A percentile compares a stretch with the other conserved stretches of the same genome.
Evolutionary conservation across 2,113 vertebrate species (phyloP).

Genomic region (Myotis brandtii): DNA sequence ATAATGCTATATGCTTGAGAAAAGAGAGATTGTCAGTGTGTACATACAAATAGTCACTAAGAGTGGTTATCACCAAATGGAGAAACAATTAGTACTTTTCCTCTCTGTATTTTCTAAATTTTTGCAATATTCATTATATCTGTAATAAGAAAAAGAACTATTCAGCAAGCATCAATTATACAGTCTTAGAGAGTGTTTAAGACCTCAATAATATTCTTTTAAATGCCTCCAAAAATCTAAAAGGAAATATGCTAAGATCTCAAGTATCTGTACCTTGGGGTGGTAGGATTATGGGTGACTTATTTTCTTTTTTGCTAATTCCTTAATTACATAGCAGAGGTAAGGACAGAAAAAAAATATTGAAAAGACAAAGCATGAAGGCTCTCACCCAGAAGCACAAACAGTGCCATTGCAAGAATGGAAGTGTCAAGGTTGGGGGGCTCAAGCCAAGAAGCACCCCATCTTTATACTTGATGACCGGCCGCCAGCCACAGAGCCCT

Average conservation of each 20-base stretch:
- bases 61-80: neutral
- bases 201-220: neutral
- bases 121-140: conserved; percentile 31
- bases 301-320: conserved; percentile 51
- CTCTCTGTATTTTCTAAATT: neutral
- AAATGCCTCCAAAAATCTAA: conserved; percentile 2
- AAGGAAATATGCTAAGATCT: conserved; percentile 22
- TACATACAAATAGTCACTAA: neutral
- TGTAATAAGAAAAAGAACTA: conserved; percentile 17
- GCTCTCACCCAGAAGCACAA: neutral
- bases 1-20: neutral
- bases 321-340: neutral
- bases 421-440: neutral
- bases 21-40: neutral
- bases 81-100: neutral
- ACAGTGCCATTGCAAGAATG: neutral
- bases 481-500: neutral
- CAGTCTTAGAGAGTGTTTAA: neutral
- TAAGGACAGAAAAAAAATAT: neutral
- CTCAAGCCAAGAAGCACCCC: neutral
- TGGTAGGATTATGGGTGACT: neutral
- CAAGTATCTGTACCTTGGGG: neutral
- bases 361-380: neutral
- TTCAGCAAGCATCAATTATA: neutral
- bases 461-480: neutral